phyloP scores from a whole-genome alignment of 1,140 invertebrate species.

The Bombus sibiricus region DNA sequence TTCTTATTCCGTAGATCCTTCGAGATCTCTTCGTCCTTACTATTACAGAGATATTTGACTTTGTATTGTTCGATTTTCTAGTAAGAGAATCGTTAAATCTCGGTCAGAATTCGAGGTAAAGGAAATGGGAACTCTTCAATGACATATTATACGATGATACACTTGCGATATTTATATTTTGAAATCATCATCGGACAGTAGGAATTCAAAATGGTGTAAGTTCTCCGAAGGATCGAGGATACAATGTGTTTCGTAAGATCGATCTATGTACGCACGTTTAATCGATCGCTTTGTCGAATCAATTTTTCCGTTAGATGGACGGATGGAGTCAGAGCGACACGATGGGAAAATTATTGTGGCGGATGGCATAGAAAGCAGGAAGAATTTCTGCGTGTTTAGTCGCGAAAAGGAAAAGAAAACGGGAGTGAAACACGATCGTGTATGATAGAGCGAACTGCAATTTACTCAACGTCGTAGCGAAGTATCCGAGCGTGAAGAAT shows the following conservation, averaged over 20 bases:
- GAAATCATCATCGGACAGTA: not conserved
- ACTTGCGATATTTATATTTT: not conserved
- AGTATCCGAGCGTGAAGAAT: slow-evolving; percentile 36
- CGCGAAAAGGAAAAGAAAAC: slow-evolving; percentile 16
- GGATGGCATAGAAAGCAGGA: slow-evolving; percentile 36
- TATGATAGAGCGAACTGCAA: slow-evolving; percentile 13
- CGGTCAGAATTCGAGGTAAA: not conserved
- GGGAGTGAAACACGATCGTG: slow-evolving; percentile 26
- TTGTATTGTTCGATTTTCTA: not conserved
- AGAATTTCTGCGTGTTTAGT: slow-evolving; percentile 6
- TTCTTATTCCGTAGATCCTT: not conserved
- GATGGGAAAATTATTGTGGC: not conserved
- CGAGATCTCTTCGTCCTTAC: not conserved
- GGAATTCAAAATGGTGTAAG: not conserved
- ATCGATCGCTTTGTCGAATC: not conserved
- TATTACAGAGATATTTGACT: not conserved
- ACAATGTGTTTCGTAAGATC: not conserved
- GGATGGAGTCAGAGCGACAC: no score
- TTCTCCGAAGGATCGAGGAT: not conserved
- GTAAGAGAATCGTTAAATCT: not conserved
- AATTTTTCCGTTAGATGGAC: not conserved
- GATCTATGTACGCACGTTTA: not conserved
- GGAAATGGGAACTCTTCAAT: not conserved
- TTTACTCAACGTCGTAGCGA: not conserved
- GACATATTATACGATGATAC: not conserved